These are phyloP conservation scores for Hydropsyche betteni DNA, from an alignment of 2,888 invertebrate species.

Conservation along the genomic window DNA sequence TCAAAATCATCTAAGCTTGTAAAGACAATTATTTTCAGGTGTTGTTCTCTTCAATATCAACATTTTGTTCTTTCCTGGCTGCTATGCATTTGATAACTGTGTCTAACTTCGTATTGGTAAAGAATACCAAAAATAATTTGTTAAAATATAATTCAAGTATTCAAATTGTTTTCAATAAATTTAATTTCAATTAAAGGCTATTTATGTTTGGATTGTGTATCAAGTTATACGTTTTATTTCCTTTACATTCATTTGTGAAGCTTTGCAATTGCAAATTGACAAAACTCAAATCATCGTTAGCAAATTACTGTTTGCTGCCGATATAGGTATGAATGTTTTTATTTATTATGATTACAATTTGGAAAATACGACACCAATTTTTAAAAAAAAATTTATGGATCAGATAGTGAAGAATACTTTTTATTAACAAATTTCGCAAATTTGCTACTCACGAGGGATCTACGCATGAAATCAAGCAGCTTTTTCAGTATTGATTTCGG, in stretches of 20 bases:
- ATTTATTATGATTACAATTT: too few species aligned
- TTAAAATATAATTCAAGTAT: neutral
- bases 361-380: neutral
- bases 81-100: neutral
- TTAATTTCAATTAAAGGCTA: neutral
- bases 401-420: neutral
- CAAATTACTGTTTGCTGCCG: neutral
- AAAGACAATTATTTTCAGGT: neutral
- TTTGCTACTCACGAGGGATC: neutral
- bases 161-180: too few species aligned
- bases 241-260: neutral
- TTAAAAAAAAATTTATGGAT: neutral
- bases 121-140: neutral
- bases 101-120: neutral
- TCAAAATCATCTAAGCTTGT: neutral
- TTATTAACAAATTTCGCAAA: neutral
- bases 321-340: neutral
- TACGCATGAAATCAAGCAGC: conserved; percentile 4
- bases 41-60: conserved; percentile 1
- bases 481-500: neutral
- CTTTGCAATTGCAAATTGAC: conserved; percentile 1
- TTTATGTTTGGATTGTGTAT: neutral
- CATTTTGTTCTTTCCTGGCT: neutral
- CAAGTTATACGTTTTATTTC: neutral
- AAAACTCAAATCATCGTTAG: neutral